Conservation (phyloP, 2,113 vertebrate genomes). For the Promerops cafer region DNA sequence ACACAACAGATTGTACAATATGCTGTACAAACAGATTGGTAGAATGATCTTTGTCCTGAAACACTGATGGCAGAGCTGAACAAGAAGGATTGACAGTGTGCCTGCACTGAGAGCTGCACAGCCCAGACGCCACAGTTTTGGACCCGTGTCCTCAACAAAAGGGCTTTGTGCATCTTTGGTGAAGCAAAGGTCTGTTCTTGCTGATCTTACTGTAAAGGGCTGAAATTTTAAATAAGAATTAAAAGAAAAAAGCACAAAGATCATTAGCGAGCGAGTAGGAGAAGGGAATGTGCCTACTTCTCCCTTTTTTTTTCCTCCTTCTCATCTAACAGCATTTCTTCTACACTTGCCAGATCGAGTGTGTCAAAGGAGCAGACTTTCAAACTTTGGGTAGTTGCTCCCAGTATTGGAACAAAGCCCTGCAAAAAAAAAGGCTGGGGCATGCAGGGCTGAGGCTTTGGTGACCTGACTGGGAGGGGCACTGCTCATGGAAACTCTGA, state of each 20-base stretch:
- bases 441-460: not conserved
- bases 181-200: conserved; percentile 28
- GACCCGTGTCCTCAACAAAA: conserved; percentile 7
- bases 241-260: not conserved
- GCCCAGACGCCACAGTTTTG: not conserved
- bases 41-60: conserved; percentile 17
- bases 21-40: not conserved
- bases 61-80: not conserved
- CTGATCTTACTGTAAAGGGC: not conserved
- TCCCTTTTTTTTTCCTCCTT: not conserved
- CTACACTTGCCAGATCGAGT: not conserved
- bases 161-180: conserved; percentile 27
- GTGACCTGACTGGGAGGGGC: not conserved
- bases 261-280: conserved; percentile 13
- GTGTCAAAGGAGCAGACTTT: not conserved
- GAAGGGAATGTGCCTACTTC: conserved; percentile 35
- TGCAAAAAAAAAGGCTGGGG: not conserved
- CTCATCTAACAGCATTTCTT: not conserved
- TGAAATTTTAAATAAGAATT: conserved; percentile 8
- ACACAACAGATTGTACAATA: conserved; percentile 11
- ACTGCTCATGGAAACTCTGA: conserved; percentile 25
- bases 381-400: not conserved
- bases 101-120: not conserved
- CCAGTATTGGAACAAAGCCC: not conserved
- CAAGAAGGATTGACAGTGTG: not conserved